phyloP scores from a whole-genome alignment of 2,113 vertebrate species.

The Micronycteris hirsuta region DNA sequence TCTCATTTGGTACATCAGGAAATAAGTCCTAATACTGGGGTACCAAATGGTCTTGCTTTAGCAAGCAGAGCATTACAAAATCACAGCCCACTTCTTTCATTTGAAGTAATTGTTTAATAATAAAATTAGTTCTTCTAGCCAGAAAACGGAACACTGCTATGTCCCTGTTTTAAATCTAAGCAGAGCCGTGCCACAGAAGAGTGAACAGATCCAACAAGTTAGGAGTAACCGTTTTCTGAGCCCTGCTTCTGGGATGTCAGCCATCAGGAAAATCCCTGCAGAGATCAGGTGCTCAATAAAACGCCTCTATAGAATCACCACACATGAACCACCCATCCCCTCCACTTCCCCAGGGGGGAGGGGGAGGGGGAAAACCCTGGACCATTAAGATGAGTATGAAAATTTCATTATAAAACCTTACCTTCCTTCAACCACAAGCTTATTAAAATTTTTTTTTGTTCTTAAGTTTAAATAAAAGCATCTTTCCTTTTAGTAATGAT shows the following conservation, averaged over 20 bases:
- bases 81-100: neutral
- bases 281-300: neutral
- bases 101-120: neutral
- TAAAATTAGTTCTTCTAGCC: neutral
- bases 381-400: neutral
- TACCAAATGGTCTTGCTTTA: neutral
- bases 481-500: neutral
- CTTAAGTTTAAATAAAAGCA: slow-evolving; percentile 6
- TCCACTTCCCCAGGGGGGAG: neutral
- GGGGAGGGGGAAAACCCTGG: neutral
- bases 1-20: neutral
- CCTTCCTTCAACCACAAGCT: neutral
- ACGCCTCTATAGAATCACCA: neutral
- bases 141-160: neutral
- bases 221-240: neutral
- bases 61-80: neutral
- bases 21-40: neutral
- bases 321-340: neutral
- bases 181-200: neutral
- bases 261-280: neutral
- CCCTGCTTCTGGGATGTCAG: neutral
- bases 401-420: neutral
- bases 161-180: neutral
- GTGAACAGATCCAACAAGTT: neutral
- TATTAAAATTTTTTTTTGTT: slow-evolving; percentile 33